These are phyloP conservation scores for Apamea sordens DNA, from an alignment of 2,888 invertebrate genomes.

Conservation along the genomic window DNA sequence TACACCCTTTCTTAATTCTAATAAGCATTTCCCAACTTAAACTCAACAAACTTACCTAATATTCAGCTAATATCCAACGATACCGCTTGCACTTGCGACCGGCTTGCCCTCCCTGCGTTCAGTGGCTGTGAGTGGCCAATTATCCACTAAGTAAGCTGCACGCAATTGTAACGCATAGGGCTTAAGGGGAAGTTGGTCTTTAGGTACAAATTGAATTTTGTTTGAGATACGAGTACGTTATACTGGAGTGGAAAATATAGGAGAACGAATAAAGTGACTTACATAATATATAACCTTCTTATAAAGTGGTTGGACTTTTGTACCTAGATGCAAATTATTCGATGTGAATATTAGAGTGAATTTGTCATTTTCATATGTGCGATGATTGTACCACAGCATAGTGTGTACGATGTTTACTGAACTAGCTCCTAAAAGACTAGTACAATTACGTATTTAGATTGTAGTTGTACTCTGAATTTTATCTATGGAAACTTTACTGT, in stretches of 20 bases:
- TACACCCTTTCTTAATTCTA: background rate
- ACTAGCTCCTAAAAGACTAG: background rate
- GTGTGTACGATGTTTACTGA: background rate
- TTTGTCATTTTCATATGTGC: background rate
- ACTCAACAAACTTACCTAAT: slow-evolving; percentile 49
- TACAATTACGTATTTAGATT: background rate
- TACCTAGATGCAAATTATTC: background rate
- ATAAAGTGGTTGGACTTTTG: background rate
- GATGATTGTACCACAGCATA: background rate
- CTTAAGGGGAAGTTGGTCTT: slow-evolving; percentile 55
- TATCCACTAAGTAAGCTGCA: slow-evolving; percentile 62
- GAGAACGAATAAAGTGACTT: background rate
- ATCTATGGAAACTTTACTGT: background rate
- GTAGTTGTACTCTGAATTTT: background rate
- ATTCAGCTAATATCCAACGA: slow-evolving; percentile 38
- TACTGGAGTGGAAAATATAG: background rate
- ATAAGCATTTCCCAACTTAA: background rate
- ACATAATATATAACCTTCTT: too few species aligned
- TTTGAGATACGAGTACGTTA: background rate
- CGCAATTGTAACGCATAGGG: slow-evolving; percentile 63
- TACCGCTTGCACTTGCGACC: slow-evolving; percentile 50
- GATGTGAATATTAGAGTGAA: background rate
- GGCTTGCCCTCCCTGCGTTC: slow-evolving; percentile 44
- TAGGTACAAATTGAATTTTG: background rate
- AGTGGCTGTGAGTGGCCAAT: slow-evolving; percentile 56